Evolutionary conservation across 2,888 invertebrate species (phyloP).

Genomic region (Corythucha ciliata): DNA sequence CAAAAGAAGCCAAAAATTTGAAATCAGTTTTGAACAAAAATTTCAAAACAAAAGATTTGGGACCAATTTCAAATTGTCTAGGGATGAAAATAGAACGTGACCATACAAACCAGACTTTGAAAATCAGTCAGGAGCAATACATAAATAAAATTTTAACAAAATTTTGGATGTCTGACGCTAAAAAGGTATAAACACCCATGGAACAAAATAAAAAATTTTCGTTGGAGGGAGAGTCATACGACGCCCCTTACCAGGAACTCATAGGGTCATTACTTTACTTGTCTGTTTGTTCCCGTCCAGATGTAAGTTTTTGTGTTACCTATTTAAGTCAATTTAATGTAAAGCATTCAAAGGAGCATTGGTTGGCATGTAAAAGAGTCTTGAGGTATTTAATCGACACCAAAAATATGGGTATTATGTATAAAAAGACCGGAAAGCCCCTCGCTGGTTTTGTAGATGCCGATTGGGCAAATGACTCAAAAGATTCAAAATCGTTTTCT

Average conservation of each 20-base stretch:
- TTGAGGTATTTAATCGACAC: constrained; percentile 26
- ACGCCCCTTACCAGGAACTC: constrained; percentile 24
- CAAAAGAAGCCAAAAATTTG: neutral
- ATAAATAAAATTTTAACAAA: constrained; percentile 18
- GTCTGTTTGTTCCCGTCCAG: constrained; percentile 21
- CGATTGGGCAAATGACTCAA: constrained; percentile 31
- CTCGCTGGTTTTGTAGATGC: constrained; percentile 32
- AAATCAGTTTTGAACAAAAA: neutral
- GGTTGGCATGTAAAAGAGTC: constrained; percentile 20
- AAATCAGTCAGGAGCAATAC: constrained; percentile 23
- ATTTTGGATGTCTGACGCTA: constrained; percentile 23
- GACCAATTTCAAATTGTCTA: neutral
- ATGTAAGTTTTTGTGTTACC: constrained; percentile 27
- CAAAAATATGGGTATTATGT: constrained; percentile 7
- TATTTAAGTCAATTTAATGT: constrained; percentile 17
- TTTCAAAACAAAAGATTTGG: constrained; percentile 10
- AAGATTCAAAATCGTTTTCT: constrained; percentile 1
- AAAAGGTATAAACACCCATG: neutral
- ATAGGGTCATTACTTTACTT: constrained; percentile 27
- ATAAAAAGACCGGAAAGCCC: neutral
- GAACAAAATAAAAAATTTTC: neutral
- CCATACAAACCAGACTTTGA: constrained; percentile 6
- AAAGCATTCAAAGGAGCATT: constrained; percentile 5
- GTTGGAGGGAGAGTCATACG: neutral
- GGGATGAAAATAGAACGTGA: constrained; percentile 7